Evolutionary conservation across 2,797 vertebrate genomes (phyloP).

Genomic region (Paedocypris micromegethes): DNA sequence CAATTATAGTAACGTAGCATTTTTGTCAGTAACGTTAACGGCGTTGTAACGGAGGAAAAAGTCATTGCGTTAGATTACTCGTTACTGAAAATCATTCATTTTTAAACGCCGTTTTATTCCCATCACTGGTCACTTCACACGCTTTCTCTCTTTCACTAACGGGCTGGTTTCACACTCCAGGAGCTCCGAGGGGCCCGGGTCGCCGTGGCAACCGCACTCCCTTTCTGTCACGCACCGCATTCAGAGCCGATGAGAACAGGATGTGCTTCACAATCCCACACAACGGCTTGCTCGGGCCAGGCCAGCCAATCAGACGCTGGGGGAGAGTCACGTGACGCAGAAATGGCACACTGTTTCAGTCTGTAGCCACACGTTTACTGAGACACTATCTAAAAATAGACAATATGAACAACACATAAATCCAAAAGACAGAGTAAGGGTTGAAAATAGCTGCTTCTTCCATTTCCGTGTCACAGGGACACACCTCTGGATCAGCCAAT

Average conservation of each 20-base stretch:
- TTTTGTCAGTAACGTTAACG: no score
- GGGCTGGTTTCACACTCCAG: neutral
- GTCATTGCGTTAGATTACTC: no score
- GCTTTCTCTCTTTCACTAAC: neutral
- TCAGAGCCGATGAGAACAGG: constrained; percentile 46
- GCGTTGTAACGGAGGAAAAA: no score
- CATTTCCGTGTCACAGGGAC: no score
- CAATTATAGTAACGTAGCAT: no score
- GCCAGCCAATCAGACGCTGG: constrained; percentile 14
- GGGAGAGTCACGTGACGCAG: constrained; percentile 9
- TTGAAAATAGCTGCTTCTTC: no score
- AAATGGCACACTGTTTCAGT: constrained; percentile 1
- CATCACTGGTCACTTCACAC: no score
- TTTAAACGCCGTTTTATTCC: no score
- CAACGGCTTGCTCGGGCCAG: constrained; percentile 4
- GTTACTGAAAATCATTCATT: no score
- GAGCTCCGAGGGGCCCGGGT: constrained; percentile 25
- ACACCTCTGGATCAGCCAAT: no score
- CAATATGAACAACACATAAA: no score
- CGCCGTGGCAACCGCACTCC: constrained; percentile 40
- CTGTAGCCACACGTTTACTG: neutral
- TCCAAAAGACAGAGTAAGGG: no score
- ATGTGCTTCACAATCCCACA: constrained; percentile 35
- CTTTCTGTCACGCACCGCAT: constrained; percentile 30
- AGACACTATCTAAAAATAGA: neutral